A percentile compares a stretch with the other conserved stretches of the same genome.
Conservation (phyloP, 2,113 vertebrate species). For the Oryctolagus cuniculus region DNA sequence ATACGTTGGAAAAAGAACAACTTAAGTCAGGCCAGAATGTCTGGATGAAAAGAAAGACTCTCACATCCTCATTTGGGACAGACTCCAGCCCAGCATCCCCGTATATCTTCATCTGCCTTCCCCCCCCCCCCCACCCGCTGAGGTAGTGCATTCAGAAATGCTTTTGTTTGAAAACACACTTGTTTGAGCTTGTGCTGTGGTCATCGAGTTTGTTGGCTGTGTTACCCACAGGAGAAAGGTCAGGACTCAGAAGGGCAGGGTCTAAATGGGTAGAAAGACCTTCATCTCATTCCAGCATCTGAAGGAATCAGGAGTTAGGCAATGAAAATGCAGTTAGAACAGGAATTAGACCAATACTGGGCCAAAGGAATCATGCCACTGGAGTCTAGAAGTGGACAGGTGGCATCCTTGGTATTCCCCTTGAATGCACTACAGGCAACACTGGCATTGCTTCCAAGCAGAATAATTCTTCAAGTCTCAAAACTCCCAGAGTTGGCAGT, state of each 20-base stretch:
- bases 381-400: not conserved
- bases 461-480: not conserved
- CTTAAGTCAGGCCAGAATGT: not conserved
- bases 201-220: fast-evolving
- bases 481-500: not conserved
- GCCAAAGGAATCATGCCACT: not conserved
- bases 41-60: not conserved
- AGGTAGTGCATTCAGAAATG: no score
- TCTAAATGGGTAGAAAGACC: not conserved
- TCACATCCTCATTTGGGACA: not conserved
- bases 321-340: not conserved
- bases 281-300: not conserved
- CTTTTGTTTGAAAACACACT: not conserved
- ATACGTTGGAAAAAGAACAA: not conserved
- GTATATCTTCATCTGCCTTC: not conserved
- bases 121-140: no score
- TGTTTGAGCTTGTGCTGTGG: not conserved
- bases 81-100: not conserved
- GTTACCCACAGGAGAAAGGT: not conserved
- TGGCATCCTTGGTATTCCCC: fast-evolving
- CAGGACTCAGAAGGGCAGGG: not conserved
- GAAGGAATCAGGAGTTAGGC: not conserved
- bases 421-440: no score
- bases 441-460: not conserved
- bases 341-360: fast-evolving